These are phyloP conservation scores for Ophraella communa DNA, from an alignment of 2,888 invertebrate species.

Conservation along the genomic window DNA sequence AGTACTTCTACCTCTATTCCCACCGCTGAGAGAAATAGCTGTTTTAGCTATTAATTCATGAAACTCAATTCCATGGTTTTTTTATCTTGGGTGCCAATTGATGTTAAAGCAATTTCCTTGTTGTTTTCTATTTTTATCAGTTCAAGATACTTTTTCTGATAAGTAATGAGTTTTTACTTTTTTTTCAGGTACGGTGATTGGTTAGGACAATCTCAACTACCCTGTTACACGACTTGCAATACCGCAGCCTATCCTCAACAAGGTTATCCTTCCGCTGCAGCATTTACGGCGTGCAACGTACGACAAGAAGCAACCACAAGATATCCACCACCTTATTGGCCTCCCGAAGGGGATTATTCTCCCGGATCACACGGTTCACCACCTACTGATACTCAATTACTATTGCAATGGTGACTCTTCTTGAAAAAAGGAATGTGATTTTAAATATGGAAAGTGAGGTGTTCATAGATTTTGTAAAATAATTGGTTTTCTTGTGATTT, in stretches of 20 bases:
- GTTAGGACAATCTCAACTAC: slow-evolving; percentile 51
- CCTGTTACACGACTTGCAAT: slow-evolving; percentile 48
- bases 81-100: too few species aligned
- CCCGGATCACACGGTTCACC: slow-evolving; percentile 54
- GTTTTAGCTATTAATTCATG: too few species aligned
- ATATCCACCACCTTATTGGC: slow-evolving; percentile 53
- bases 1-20: too few species aligned
- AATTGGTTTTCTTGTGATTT: slow-evolving; percentile 24
- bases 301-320: slow-evolving; percentile 59
- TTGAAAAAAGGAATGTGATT: slow-evolving; percentile 42
- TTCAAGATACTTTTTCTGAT: not conserved
- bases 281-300: slow-evolving; percentile 64
- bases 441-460: slow-evolving; percentile 14
- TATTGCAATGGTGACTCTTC: slow-evolving; percentile 55
- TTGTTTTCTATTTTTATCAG: too few species aligned
- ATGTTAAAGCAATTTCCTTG: too few species aligned
- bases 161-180: slow-evolving; percentile 19
- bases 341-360: slow-evolving; percentile 57
- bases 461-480: slow-evolving; percentile 18
- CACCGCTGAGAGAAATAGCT: too few species aligned
- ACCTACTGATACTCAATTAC: slow-evolving; percentile 54
- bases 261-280: slow-evolving; percentile 52
- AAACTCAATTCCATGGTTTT: too few species aligned
- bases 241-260: slow-evolving; percentile 44
- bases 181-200: slow-evolving; percentile 63